phyloP scores from a whole-genome alignment of 2,888 invertebrate genomes.

The Himalopsyche tibetana region DNA sequence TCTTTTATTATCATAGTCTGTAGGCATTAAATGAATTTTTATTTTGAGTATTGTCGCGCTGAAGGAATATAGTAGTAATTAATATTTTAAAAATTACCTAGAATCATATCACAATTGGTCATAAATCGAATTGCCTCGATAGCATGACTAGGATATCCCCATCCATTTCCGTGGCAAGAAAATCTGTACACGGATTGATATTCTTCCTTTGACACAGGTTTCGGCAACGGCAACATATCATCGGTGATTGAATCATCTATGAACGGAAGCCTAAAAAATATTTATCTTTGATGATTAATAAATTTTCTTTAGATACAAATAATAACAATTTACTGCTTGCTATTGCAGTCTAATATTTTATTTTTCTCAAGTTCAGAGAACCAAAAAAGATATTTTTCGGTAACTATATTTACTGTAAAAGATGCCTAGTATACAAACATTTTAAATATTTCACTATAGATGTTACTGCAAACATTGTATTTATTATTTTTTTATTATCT shows the following conservation, averaged over 20 bases:
- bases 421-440: no score
- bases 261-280: constrained; percentile 65
- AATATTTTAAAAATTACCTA: constrained; percentile 73
- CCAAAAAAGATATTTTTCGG: no score
- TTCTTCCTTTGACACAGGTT: constrained; percentile 80
- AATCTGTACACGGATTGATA: constrained; percentile 91
- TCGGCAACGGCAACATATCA: constrained; percentile 32
- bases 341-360: no score
- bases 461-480: no score
- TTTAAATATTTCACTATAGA: no score
- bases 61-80: neutral
- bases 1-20: no score
- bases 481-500: no score
- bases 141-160: constrained; percentile 98
- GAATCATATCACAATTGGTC: constrained; percentile 92
- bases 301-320: no score
- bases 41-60: neutral
- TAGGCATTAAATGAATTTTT: neutral
- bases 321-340: no score
- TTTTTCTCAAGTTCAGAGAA: no score
- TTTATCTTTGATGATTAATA: constrained; percentile 66
- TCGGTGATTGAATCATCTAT: constrained; percentile 43
- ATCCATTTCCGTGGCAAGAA: constrained; percentile 97
- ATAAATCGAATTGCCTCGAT: constrained; percentile 97
- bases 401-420: no score